A percentile compares a stretch with the other conserved stretches of the same genome.
Conservation (phyloP, 2,797 vertebrate species). For the Sebastes iracundus region DNA sequence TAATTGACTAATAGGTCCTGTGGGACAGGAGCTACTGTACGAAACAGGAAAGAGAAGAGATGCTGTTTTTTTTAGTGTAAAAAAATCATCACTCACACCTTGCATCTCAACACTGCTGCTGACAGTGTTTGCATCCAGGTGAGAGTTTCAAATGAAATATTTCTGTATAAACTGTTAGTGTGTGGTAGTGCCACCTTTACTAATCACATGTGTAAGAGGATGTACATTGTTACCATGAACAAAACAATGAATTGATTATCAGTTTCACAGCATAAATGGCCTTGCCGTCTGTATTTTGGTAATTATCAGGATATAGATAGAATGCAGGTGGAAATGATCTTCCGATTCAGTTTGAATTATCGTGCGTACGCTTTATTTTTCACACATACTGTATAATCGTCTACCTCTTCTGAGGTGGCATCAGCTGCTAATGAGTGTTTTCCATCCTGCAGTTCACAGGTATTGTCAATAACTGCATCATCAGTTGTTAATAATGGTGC, state of each 20-base stretch:
- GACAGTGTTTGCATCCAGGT: slow-evolving; percentile 36
- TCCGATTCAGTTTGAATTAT: slow-evolving; percentile 32
- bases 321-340: slow-evolving; percentile 44
- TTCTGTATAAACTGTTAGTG: background rate
- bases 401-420: slow-evolving; percentile 40
- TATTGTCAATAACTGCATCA: slow-evolving; percentile 51
- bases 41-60: slow-evolving; percentile 38
- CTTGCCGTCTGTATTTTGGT: slow-evolving; percentile 2
- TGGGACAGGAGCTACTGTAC: slow-evolving; percentile 47
- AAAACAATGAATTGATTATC: background rate
- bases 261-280: background rate
- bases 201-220: too few relatives aligned
- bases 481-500: slow-evolving; percentile 53
- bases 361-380: slow-evolving; percentile 34
- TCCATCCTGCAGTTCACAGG: slow-evolving; percentile 53
- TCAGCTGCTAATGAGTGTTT: slow-evolving; percentile 61
- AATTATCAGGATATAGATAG: background rate
- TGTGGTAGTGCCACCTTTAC: background rate
- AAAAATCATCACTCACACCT: slow-evolving; percentile 48
- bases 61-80: slow-evolving; percentile 22
- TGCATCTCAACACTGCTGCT: slow-evolving; percentile 7
- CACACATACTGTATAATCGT: slow-evolving; percentile 48
- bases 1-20: slow-evolving; percentile 86
- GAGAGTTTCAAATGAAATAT: slow-evolving; percentile 27
- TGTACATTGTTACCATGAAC: background rate